Percentiles rank a stretch among this genome's conserved stretches.
Conservation (phyloP, 2,797 vertebrate genomes). For the Alfaro cultratus region DNA sequence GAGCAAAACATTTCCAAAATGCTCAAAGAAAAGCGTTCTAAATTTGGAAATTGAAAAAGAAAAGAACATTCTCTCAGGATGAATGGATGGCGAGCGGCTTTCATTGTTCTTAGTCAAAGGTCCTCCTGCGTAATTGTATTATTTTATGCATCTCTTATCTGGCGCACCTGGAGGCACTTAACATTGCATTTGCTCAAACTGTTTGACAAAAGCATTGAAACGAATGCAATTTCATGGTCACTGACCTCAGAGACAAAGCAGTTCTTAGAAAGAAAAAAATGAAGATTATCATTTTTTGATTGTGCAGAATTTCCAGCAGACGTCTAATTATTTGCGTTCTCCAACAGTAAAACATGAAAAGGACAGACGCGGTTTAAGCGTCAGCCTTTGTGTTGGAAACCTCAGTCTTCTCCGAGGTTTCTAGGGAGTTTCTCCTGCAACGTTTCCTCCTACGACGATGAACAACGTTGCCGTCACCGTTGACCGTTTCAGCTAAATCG, state of each 20-base stretch:
- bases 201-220: background rate
- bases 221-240: background rate
- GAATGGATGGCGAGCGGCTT: background rate
- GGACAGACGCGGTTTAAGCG: background rate
- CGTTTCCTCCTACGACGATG: background rate
- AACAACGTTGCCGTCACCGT: conserved; percentile 16
- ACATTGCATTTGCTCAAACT: background rate
- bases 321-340: background rate
- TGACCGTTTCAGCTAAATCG: background rate
- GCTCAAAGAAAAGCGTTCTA: background rate
- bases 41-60: background rate
- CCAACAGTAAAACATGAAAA: background rate
- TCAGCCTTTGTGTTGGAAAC: background rate
- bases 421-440: background rate
- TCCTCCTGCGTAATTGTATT: background rate
- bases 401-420: background rate
- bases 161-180: background rate
- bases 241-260: background rate
- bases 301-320: background rate
- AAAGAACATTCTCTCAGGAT: background rate
- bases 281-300: background rate
- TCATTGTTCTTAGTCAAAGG: background rate
- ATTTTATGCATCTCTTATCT: background rate
- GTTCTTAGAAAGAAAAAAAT: background rate
- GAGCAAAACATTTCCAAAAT: background rate